Base-by-base conservation (phyloP, 2,888 invertebrate genomes). In the Schizaphis graminum region DNA sequence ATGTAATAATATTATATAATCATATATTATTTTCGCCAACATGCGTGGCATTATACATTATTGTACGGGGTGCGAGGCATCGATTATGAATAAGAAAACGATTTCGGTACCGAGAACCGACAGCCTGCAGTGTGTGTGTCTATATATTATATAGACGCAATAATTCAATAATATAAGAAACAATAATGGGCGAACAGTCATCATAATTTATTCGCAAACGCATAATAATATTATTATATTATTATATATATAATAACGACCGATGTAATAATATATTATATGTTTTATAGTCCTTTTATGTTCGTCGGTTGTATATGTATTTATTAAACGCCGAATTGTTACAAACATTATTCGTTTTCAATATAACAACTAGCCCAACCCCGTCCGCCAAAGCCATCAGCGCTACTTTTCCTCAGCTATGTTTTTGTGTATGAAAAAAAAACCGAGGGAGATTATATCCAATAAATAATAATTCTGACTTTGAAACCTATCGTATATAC, bases 91-190 rank as follows among this genome's bases (percentile, higher is more conserved):
- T 35, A 88, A 88, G 53, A 53, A 53, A 88, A 88, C n/a, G 53
- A 53, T 88, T 88, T 88, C 53, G 35, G 24, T 24, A 24, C 53
- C 49, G n/a, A 88, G 77, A 77, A 77, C 77, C 77, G 77, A 77
- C 77, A 77, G 77, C 35, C 77, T 35, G 35, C 77, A 77, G 77
- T 8, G 77, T 77, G 77, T 77, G 77, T 2, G 16, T 21, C 16
- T 77, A 53, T 5, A 21, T 77, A 77, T 77, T 21, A 77, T 77
- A 77, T 77, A 35, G 77, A 77, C 77, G 77, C 77, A 35, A 77
- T 77, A 77, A 35, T 77, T 77, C 77, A 77, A 77, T 35, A 77
- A 77, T 77, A 77, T 77, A 77, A 77, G 77, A 77, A 77, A 77
- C 35, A 77, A 77, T 77, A 77, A 77, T 77, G 35, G 77, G 77